phyloP scores from a whole-genome alignment of 1,140 invertebrate genomes.

The Pinna nobilis region DNA sequence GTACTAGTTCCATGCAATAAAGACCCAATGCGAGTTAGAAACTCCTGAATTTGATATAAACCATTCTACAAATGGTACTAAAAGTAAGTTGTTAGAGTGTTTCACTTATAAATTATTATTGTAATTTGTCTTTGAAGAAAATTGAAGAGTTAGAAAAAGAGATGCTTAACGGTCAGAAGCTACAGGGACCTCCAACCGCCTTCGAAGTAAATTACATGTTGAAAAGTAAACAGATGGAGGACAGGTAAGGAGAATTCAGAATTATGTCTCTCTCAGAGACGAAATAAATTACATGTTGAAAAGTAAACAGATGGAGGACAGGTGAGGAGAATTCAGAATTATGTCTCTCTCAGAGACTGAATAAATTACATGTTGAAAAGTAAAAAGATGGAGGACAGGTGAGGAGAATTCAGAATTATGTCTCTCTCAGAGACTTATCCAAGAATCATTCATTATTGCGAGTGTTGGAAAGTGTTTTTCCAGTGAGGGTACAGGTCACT shows the following conservation, averaged over 20 bases:
- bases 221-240: constrained; percentile 85
- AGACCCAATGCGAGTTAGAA: too few species aligned
- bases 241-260: constrained; percentile 83
- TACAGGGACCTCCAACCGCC: constrained; percentile 98
- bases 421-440: too few species aligned
- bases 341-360: too few species aligned
- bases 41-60: too few species aligned
- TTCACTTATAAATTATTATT: too few species aligned
- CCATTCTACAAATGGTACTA: neutral
- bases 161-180: constrained; percentile 98
- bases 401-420: too few species aligned
- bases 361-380: constrained; percentile 82
- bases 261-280: constrained; percentile 67
- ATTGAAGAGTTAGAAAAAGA: constrained; percentile 94
- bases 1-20: too few species aligned
- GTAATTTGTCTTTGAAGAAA: constrained; percentile 75
- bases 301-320: constrained; percentile 87
- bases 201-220: constrained; percentile 89
- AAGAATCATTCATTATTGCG: too few species aligned
- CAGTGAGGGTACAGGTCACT: too few species aligned
- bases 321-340: too few species aligned
- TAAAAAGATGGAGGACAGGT: constrained; percentile 91
- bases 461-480: too few species aligned
- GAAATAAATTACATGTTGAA: constrained; percentile 87
- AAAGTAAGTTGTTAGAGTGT: too few species aligned